A percentile compares a stretch with the other conserved stretches of the same genome.
Evolutionary conservation across 2,888 invertebrate species (phyloP).

Genomic region (Archaeoteleia sp.): DNA sequence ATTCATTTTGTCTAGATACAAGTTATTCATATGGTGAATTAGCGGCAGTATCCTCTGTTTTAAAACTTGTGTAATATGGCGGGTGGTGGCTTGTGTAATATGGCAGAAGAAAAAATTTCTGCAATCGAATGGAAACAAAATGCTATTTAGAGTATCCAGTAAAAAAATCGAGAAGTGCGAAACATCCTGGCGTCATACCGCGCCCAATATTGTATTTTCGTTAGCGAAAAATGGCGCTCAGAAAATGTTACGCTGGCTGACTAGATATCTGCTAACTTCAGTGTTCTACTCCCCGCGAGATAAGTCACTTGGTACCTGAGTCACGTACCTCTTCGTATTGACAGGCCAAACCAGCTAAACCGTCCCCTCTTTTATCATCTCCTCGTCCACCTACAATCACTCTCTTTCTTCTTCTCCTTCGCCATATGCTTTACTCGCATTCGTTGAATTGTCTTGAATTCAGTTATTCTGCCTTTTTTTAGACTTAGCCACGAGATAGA

Average conservation of each 20-base stretch:
- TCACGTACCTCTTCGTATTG: slow-evolving; percentile 72
- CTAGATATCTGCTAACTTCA: slow-evolving; percentile 8
- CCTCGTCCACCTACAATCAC: slow-evolving; percentile 1
- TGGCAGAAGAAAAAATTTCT: too few relatives aligned
- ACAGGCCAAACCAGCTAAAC: slow-evolving; percentile 68
- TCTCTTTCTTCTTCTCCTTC: too few relatives aligned
- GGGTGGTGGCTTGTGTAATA: too few relatives aligned
- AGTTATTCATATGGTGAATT: too few relatives aligned
- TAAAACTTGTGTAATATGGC: too few relatives aligned
- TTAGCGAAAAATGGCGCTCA: slow-evolving; percentile 41
- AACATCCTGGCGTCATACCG: slow-evolving; percentile 18
- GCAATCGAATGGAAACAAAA: too few relatives aligned
- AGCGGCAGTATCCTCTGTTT: too few relatives aligned
- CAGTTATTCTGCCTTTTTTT: too few relatives aligned
- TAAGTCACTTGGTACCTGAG: slow-evolving; percentile 70
- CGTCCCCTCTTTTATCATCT: slow-evolving; percentile 5
- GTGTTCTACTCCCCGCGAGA: slow-evolving; percentile 51
- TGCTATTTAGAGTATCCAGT: not conserved
- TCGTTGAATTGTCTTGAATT: too few relatives aligned
- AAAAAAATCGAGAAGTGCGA: not conserved
- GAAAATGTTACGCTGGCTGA: slow-evolving; percentile 21
- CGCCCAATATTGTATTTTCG: slow-evolving; percentile 23
- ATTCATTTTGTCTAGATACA: too few relatives aligned
- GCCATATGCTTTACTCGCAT: too few relatives aligned
- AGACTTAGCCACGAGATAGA: too few relatives aligned